phyloP scores from a whole-genome alignment of 2,888 invertebrate genomes.

The Carcina quercana region DNA sequence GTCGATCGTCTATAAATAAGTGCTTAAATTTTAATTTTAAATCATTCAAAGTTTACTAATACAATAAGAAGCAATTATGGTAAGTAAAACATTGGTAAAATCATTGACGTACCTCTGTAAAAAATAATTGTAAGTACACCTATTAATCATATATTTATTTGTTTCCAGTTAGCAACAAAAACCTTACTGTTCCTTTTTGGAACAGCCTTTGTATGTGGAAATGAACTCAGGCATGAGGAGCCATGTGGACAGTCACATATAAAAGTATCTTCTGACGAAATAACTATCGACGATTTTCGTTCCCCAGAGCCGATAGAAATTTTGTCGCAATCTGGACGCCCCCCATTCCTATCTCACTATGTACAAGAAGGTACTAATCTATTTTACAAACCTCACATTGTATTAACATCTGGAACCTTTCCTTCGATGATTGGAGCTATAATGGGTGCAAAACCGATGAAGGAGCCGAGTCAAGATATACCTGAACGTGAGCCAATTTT shows the following conservation, averaged over 20 bases:
- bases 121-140: no score
- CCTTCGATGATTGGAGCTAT: neutral
- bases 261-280: neutral
- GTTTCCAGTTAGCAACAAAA: conserved; percentile 23
- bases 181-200: conserved; percentile 25
- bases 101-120: no score
- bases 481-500: no score
- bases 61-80: conserved; percentile 18
- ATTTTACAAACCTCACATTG: conserved; percentile 32
- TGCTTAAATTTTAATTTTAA: conserved; percentile 3
- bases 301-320: neutral
- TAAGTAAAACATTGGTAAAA: conserved; percentile 17
- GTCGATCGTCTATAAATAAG: no score
- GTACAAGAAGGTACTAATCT: conserved; percentile 35
- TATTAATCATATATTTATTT: no score
- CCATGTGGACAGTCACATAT: conserved; percentile 7
- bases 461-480: no score
- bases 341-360: conserved; percentile 20
- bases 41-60: conserved; percentile 11
- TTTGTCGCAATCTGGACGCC: conserved; percentile 10
- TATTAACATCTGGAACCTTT: conserved; percentile 13
- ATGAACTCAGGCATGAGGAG: conserved; percentile 17
- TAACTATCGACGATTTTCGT: neutral
- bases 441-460: no score
- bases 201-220: conserved; percentile 17